Evolutionary conservation across 1,140 invertebrate species (phyloP).

Genomic region (Drosophila santomea): DNA sequence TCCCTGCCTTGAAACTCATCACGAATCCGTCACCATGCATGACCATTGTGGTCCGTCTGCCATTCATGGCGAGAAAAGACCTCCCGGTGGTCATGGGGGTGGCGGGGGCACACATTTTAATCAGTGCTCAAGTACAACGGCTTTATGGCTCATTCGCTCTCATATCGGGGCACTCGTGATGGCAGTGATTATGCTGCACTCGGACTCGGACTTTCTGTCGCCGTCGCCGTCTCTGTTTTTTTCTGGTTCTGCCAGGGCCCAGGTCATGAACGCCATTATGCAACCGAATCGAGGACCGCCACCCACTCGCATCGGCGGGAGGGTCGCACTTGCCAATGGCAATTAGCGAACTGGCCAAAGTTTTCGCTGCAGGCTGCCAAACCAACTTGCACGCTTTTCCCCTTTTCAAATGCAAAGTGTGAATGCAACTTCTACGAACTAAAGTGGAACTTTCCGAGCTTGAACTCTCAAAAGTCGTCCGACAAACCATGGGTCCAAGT

Average conservation of each 20-base stretch:
- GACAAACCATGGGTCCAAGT: not conserved
- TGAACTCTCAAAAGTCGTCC: not conserved
- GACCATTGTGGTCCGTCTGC: slow-evolving; percentile 23
- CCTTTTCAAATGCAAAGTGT: slow-evolving; percentile 50
- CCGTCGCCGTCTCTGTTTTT: slow-evolving; percentile 33
- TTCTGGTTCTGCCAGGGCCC: slow-evolving; percentile 49
- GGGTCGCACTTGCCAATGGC: slow-evolving; percentile 34
- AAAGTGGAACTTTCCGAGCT: not conserved
- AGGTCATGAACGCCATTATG: slow-evolving; percentile 79
- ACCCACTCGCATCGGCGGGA: slow-evolving; percentile 24
- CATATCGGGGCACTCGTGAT: slow-evolving; percentile 57
- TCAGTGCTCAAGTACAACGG: slow-evolving; percentile 77
- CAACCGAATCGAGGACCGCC: slow-evolving; percentile 24
- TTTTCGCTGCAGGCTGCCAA: slow-evolving; percentile 64
- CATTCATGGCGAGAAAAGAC: slow-evolving; percentile 41
- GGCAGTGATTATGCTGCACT: slow-evolving; percentile 54
- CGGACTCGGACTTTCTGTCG: slow-evolving; percentile 32
- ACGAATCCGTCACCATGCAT: slow-evolving; percentile 15
- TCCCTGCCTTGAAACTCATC: not conserved
- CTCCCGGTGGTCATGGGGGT: slow-evolving; percentile 2
- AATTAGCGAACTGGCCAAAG: slow-evolving; percentile 61
- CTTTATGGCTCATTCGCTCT: slow-evolving; percentile 51
- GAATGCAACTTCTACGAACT: slow-evolving; percentile 25
- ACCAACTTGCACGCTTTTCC: slow-evolving; percentile 46
- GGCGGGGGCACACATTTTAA: slow-evolving; percentile 67